Evolutionary conservation across 2,113 vertebrate genomes (phyloP), one percentile per base, ranked within the genome.

Genomic region (Willisornis vidua): DNA sequence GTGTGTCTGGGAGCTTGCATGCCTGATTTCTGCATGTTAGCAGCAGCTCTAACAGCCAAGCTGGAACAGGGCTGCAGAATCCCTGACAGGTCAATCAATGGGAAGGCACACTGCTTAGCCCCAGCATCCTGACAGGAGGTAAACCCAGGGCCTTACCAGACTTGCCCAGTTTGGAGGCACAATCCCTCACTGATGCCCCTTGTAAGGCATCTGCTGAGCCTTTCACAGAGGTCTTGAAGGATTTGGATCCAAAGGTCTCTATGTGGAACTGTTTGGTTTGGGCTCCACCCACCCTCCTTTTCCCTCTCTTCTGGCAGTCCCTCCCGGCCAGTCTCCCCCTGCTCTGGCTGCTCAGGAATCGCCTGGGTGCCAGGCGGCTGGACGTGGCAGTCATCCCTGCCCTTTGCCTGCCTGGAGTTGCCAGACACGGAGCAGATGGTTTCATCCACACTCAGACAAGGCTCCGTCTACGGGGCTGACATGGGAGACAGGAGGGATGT

Each of bases 341-440:
- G 68, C 78, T 41, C 54, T 15, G 75, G 45, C 57, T 12, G 43
- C 80, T 63, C 70, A 13, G 90, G 73, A 45, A 19, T 70, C 18
- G 77, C 93, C 37, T 23, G 80, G 80, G 65, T 85, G 63, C 52
- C 54, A 65, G 48, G 74, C 3, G 5, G 66, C 80, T 75, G 93
- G 89, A 49, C 2, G 1, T 6, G 5, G 71, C 87, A 90, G 89
- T 72, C 43, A 4, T 74, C 46, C 39, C 49, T 96, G 94, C 61
- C 72, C 93, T 84, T 37, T 75, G 77, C 87, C 31, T 81, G 80
- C 68, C 68, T 37, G 41, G 17, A 85, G 73, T 2, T 91, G 91
- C 94, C 85, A 96, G 95, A 96, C 94, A 93, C 8, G 0, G 46
- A 97, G 91, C 94, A 96, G 96, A 96, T 96, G 93, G 93, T 77